phyloP scores from a whole-genome alignment of 2,888 invertebrate genomes.

The Euplexia lucipara region DNA sequence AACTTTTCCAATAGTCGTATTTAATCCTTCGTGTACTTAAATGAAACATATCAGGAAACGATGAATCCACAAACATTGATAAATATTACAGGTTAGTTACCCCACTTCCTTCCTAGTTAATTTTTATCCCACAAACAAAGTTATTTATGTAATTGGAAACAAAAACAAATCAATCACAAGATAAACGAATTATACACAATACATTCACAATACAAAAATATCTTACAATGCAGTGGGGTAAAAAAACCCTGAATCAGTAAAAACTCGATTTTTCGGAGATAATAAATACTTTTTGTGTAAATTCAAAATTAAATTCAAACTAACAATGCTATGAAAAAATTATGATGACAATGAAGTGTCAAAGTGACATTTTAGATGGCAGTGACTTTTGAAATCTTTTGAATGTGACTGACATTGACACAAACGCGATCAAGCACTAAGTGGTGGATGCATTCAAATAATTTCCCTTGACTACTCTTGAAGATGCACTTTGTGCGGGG shows the following conservation, averaged over 20 bases:
- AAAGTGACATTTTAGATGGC: slow-evolving; percentile 2
- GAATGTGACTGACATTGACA: background rate
- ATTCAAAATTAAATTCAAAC: background rate
- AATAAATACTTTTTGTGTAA: background rate
- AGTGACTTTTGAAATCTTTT: too few species aligned
- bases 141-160: slow-evolving; percentile 14
- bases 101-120: background rate
- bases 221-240: background rate
- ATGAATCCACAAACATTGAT: slow-evolving; percentile 7
- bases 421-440: background rate
- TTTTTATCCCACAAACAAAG: slow-evolving; percentile 13
- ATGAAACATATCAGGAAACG: background rate
- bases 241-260: background rate
- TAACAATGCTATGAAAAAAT: slow-evolving; percentile 19
- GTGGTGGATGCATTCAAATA: too few species aligned
- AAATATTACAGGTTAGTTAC: background rate
- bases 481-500: too few species aligned
- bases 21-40: background rate
- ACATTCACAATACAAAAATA: background rate
- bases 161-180: slow-evolving; percentile 20
- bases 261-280: background rate
- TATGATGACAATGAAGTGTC: background rate
- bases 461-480: too few species aligned
- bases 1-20: background rate
- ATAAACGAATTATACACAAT: slow-evolving; percentile 1